A percentile compares a stretch with the other conserved stretches of the same genome.
Evolutionary conservation across 2,797 vertebrate genomes (phyloP).

Genomic region (Telmatherina bonti): DNA sequence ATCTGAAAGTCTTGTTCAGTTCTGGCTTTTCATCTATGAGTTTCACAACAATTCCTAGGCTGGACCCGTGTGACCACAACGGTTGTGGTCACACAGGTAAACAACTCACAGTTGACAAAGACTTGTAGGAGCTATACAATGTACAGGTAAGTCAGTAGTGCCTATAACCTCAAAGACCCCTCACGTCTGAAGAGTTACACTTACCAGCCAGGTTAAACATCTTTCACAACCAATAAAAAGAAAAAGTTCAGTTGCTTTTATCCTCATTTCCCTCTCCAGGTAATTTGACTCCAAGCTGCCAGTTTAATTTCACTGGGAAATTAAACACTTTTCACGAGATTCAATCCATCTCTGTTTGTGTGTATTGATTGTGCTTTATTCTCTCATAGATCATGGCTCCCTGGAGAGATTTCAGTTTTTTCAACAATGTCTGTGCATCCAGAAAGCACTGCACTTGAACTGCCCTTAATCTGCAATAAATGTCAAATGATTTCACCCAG

Average conservation of each 20-base stretch:
- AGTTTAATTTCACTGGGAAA: background rate
- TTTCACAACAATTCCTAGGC: too few species aligned
- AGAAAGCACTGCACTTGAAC: background rate
- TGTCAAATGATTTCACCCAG: conserved; percentile 27
- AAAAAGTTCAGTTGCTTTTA: background rate
- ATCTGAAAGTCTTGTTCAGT: too few species aligned
- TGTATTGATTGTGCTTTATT: background rate
- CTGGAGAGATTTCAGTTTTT: background rate
- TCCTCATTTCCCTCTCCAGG: background rate
- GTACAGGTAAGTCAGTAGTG: too few species aligned
- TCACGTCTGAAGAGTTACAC: background rate
- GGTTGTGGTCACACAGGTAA: too few species aligned
- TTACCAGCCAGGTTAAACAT: background rate
- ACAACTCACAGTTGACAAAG: too few species aligned
- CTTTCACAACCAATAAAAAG: background rate
- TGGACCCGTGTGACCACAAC: too few species aligned
- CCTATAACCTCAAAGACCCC: too few species aligned
- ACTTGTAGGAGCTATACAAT: too few species aligned
- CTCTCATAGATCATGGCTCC: background rate
- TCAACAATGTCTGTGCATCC: background rate
- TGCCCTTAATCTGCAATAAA: conserved; percentile 10
- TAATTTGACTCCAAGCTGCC: background rate
- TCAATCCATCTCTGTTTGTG: background rate
- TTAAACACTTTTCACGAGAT: background rate
- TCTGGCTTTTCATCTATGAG: too few species aligned